These are phyloP conservation scores for Doryteuthis pealeii DNA, from an alignment of 1,140 invertebrate genomes.

Conservation along the genomic window DNA sequence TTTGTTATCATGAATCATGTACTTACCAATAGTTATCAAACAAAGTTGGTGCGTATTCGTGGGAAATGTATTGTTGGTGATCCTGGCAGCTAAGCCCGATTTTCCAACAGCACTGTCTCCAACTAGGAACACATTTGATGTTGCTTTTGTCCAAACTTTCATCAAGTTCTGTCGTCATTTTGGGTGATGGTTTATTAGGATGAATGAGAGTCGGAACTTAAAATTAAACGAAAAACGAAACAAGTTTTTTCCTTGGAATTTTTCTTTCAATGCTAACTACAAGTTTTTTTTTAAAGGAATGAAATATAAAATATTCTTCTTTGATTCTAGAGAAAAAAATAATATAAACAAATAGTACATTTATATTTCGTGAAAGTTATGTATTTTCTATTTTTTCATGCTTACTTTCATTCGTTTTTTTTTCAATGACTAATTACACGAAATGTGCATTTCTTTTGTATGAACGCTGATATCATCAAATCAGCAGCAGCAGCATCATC, in stretches of 20 bases:
- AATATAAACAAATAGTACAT: no score
- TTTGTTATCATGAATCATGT: background rate
- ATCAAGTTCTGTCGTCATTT: slow-evolving; percentile 29
- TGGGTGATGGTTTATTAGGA: slow-evolving; percentile 4
- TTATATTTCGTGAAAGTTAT: background rate
- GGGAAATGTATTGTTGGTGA: slow-evolving; percentile 39
- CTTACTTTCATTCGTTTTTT: slow-evolving; percentile 89
- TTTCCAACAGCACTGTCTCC: slow-evolving; percentile 86
- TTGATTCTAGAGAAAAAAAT: no score
- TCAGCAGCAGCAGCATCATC: background rate
- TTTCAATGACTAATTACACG: slow-evolving; percentile 84
- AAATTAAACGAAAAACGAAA: background rate
- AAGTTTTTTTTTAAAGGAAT: no score
- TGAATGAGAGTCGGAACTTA: background rate
- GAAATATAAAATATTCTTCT: no score
- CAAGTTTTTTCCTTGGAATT: background rate
- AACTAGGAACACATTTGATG: slow-evolving; percentile 90
- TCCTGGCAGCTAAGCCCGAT: slow-evolving; percentile 38
- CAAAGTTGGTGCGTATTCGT: slow-evolving; percentile 44
- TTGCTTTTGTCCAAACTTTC: slow-evolving; percentile 33
- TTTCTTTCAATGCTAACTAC: no score
- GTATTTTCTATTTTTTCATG: slow-evolving; percentile 46
- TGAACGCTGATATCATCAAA: slow-evolving; percentile 57
- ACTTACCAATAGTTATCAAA: slow-evolving; percentile 49
- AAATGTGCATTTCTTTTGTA: slow-evolving; percentile 87